Evolutionary conservation across 2,888 invertebrate genomes (phyloP), one percentile per base, ranked within the genome.

Genomic region (Phyllotreta striolata): DNA sequence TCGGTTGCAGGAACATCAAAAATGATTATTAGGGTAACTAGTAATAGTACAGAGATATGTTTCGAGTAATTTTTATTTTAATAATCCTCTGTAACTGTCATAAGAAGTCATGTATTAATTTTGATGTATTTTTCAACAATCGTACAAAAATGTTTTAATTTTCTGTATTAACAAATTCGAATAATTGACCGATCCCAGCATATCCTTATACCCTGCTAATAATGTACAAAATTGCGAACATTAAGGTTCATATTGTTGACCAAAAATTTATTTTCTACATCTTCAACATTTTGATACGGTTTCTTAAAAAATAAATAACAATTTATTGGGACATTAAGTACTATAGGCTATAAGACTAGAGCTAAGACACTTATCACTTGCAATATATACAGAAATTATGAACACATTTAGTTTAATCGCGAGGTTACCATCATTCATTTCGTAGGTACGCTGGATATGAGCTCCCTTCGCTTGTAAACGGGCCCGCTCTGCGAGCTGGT

Each of bases 381-480:
- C 64, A 64, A 67, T 68, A 66, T 64, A 56, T 67, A 66, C 64
- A 65, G 59, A 57, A 69, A 52, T 66, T 67, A 61, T 73, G 74
- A 74, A 74, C 73, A 74, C 73, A 74, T 69, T 65, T 49, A 69
- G 57, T 63, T 14, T 44, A 44, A 38, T 35, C 46, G 34, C 35
- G 24, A 24, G 24, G 4, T 55, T 38, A 59, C 35, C 12, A 44
- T 43, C 13, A 12, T 34, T 71, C 68, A 76, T 63, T 79, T 79
- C 8, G 77, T 74, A 34, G 85, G 88, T 66, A 91, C 91, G 81
- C 92, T 92, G 46, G 92, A 91, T 75, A 93, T 93, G 62, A 93
- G 83, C 81, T 92, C 92, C 66, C 91, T 87, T 67, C 93, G 83
- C 81, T 93, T 93, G 86, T 92, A 93, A 13, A 91, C 87, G 57